A percentile compares a stretch with the other conserved stretches of the same genome.
Conservation (phyloP, 2,888 invertebrate genomes). For the Synanthedon myopaeformis region DNA sequence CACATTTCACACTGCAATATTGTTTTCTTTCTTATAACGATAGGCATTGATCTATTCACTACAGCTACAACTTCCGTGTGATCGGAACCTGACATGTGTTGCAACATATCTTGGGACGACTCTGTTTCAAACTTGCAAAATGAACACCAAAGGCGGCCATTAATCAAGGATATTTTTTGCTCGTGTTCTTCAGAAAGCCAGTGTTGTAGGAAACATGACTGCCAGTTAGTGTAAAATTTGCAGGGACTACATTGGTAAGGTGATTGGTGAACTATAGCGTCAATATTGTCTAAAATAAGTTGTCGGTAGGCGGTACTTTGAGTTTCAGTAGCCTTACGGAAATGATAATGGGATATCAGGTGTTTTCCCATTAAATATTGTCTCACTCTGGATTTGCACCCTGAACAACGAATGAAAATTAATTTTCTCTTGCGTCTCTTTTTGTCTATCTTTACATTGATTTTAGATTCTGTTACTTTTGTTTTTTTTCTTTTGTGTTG, state of each 20-base stretch:
- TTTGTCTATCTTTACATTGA: conserved; percentile 30
- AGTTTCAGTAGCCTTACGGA: conserved; percentile 75
- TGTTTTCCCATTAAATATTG: conserved; percentile 83
- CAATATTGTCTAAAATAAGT: conserved; percentile 81
- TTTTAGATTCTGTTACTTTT: conserved; percentile 16
- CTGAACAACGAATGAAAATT: conserved; percentile 74
- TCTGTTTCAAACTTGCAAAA: conserved; percentile 79
- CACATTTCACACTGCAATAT: conserved; percentile 77
- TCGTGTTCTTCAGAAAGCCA: conserved; percentile 78
- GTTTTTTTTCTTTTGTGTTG: conserved; percentile 27
- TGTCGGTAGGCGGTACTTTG: conserved; percentile 68
- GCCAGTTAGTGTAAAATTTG: conserved; percentile 85
- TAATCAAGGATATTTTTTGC: conserved; percentile 51
- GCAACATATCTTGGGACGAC: conserved; percentile 74
- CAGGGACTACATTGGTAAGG: conserved; percentile 90
- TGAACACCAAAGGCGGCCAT: conserved; percentile 78
- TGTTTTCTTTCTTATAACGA: conserved; percentile 77
- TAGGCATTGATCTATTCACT: conserved; percentile 84
- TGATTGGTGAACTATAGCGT: conserved; percentile 81
- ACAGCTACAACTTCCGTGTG: conserved; percentile 81
- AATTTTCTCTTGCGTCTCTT: conserved; percentile 70
- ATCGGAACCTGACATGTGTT: conserved; percentile 74
- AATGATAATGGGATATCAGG: conserved; percentile 88
- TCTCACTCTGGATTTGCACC: conserved; percentile 78
- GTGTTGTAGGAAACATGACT: conserved; percentile 77